Base-by-base conservation (phyloP, 2,113 vertebrate species). In the Panurus biarmicus region DNA sequence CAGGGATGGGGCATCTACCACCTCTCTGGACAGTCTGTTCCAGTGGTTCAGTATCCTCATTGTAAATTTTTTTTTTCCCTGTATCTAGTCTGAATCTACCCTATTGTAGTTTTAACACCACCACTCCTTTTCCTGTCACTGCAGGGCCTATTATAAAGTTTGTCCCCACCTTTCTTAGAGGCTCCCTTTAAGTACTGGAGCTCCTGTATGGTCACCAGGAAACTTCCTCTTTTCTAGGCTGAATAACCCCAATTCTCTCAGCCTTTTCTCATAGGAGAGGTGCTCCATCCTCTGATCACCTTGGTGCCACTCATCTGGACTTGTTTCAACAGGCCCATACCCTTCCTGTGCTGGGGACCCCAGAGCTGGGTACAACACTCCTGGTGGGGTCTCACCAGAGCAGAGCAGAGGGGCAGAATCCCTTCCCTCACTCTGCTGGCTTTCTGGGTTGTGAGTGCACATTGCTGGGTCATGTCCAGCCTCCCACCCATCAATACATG, bases 321-420 rank as follows among this genome's bases (percentile, higher is more conserved):
- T 22, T 11, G 4, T 3, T 44, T 12, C 24, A 81, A 2, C 13
- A 79, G 40, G 2, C 9, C 12, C 1, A 1, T 42, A 20, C 16
- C 57, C 2, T 44, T 40, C 12, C 8, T 38, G 16, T 38, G 5
- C 28, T 56, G 35, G 7, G n/a, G 26, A 2, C 33, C 26, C 58
- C 58, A 66, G 40, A 54, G 40, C 51, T 76, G 64, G 31, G 13
- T 5, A 7, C 19, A n/a, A 51, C 6, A 10, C 38, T 42, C 5
- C 23, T 18, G 40, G 14, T 31, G 45, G 35, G 31, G 9, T 56
- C 33, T 72, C 26, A 81, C 0, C 1, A 53, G 57, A 44, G 45
- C 1, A 53, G 57, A 44, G 45, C 2, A 54, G 70, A 38, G 28
- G 25, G n/a, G 8, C 15, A 81, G 36, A 35, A 36, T 62, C 77